phyloP scores from a whole-genome alignment of 2,888 invertebrate species.

The Dryomyza anilis region DNA sequence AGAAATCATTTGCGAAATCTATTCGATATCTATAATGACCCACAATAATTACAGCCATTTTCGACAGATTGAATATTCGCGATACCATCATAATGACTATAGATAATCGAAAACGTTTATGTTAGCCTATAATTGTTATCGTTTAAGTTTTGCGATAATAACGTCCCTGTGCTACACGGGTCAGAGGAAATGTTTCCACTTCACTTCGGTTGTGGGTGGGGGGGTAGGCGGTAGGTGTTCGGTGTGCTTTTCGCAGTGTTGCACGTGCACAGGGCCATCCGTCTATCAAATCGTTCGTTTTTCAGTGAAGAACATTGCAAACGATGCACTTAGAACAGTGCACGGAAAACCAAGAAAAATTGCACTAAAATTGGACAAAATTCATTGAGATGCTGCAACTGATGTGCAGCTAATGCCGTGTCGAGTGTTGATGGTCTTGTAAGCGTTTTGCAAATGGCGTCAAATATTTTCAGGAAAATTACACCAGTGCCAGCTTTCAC shows the following conservation, averaged over 20 bases:
- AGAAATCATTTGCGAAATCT: too few species aligned
- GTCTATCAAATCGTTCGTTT: background rate
- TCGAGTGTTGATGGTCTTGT: slow-evolving; percentile 23
- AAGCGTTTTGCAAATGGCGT: slow-evolving; percentile 22
- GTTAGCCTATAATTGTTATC: background rate
- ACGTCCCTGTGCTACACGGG: background rate
- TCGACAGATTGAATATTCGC: too few species aligned
- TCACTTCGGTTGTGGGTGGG: background rate
- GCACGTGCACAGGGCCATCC: background rate
- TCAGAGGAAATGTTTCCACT: background rate
- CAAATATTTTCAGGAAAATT: slow-evolving; percentile 16
- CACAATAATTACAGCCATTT: too few species aligned
- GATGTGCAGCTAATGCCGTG: slow-evolving; percentile 21
- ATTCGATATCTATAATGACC: too few species aligned
- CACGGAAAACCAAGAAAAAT: slow-evolving; percentile 22
- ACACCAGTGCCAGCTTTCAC: background rate
- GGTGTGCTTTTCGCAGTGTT: background rate
- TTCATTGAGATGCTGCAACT: slow-evolving; percentile 23
- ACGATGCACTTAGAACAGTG: slow-evolving; percentile 5
- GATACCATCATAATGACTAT: too few species aligned
- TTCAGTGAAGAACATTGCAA: background rate
- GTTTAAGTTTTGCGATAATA: background rate
- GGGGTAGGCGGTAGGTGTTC: background rate
- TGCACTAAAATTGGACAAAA: slow-evolving; percentile 14
- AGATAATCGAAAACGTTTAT: too few species aligned